Percentiles rank a stretch among this genome's conserved stretches.
phyloP scores from a whole-genome alignment of 2,888 invertebrate species.

The Eilema caniola region DNA sequence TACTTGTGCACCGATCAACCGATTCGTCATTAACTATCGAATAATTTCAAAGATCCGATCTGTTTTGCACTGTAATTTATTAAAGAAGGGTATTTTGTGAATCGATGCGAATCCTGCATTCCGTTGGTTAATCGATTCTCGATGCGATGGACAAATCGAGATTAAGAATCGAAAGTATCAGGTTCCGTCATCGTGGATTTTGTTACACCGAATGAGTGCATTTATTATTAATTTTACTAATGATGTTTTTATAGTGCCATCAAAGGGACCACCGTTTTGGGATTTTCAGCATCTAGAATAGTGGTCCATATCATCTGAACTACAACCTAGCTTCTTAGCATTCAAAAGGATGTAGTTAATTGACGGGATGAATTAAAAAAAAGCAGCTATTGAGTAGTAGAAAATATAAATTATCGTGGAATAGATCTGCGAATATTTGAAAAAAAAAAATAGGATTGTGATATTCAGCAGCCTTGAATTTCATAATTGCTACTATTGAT shows the following conservation, averaged over 20 bases:
- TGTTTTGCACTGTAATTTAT: slow-evolving; percentile 57
- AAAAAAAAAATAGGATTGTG: no score
- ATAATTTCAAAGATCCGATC: slow-evolving; percentile 56
- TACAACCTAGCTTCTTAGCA: no score
- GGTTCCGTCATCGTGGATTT: slow-evolving; percentile 48
- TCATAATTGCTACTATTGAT: not conserved
- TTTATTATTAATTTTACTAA: no score
- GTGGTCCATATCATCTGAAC: no score
- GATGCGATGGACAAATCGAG: slow-evolving; percentile 63
- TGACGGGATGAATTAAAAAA: no score
- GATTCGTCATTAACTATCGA: slow-evolving; percentile 25
- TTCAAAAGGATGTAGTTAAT: no score
- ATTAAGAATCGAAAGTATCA: slow-evolving; percentile 62
- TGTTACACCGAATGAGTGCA: slow-evolving; percentile 50
- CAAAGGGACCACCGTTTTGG: no score
- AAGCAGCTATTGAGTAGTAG: no score
- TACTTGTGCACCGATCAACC: not conserved
- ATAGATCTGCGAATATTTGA: no score
- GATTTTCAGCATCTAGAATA: no score
- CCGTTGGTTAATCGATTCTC: slow-evolving; percentile 65
- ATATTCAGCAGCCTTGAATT: not conserved
- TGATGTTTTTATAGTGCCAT: no score
- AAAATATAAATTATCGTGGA: no score
- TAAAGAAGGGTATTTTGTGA: slow-evolving; percentile 44
- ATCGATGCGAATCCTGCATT: slow-evolving; percentile 61